Percentiles rank a stretch among this genome's conserved stretches.
Conservation (phyloP, 2,113 vertebrate genomes). For the Mustela lutreola region DNA sequence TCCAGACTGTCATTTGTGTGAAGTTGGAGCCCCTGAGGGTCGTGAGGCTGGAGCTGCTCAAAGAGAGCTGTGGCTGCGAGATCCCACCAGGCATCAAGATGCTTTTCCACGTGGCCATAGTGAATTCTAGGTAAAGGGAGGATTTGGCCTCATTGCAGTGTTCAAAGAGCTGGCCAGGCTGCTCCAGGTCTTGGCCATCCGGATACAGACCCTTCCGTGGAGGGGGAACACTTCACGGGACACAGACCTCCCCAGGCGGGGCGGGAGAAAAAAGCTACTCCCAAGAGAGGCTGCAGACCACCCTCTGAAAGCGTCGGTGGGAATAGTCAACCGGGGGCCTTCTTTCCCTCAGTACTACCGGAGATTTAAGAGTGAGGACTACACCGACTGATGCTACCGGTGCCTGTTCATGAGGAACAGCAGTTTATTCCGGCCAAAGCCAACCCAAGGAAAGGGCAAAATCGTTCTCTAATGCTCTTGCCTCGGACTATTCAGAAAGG, state of each 20-base stretch:
- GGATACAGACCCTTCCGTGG: constrained; percentile 92
- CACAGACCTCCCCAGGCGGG: constrained; percentile 87
- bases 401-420: neutral
- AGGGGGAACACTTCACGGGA: constrained; percentile 78
- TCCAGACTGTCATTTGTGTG: constrained; percentile 86
- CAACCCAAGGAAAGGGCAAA: neutral
- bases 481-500: neutral
- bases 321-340: neutral
- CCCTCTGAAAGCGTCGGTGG: neutral
- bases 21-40: constrained; percentile 88
- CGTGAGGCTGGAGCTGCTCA: constrained; percentile 87
- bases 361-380: neutral
- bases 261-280: constrained; percentile 86
- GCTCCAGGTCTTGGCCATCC: constrained; percentile 90
- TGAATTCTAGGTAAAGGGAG: constrained; percentile 87
- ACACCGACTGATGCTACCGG: neutral
- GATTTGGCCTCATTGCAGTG: constrained; percentile 89
- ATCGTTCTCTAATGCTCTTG: neutral
- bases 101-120: constrained; percentile 90
- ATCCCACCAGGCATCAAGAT: constrained; percentile 90
- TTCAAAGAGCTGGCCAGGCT: constrained; percentile 86
- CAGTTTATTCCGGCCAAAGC: neutral
- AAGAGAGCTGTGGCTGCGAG: constrained; percentile 90
- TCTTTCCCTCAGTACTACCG: no score
- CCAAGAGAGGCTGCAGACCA: neutral